Conservation (phyloP, 2,113 vertebrate genomes). For the Cygnus atratus region DNA sequence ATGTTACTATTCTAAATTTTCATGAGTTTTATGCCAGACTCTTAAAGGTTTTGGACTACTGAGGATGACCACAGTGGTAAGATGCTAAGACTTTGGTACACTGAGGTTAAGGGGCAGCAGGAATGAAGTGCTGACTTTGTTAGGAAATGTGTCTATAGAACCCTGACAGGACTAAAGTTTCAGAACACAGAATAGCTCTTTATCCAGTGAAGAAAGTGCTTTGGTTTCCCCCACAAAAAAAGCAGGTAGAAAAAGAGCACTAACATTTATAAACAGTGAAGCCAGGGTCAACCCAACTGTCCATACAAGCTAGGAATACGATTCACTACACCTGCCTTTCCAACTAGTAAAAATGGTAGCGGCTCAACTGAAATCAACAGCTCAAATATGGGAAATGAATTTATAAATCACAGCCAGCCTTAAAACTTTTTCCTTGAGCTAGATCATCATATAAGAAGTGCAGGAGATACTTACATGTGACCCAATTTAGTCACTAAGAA, state of each 20-base stretch:
- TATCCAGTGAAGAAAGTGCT: not conserved
- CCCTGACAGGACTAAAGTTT: not conserved
- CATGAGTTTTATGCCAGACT: not conserved
- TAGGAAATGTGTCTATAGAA: not conserved
- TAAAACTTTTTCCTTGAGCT: not conserved
- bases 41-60: not conserved
- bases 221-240: not conserved
- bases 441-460: not conserved
- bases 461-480: not conserved
- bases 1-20: not conserved
- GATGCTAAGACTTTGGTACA: not conserved
- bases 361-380: not conserved
- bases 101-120: not conserved
- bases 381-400: not conserved
- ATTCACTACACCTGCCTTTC: fast-evolving
- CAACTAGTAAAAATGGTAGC: fast-evolving
- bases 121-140: not conserved
- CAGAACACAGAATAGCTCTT: not conserved
- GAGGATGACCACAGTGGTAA: not conserved
- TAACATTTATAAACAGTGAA: not conserved
- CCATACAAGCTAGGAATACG: not conserved
- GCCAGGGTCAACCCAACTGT: not conserved
- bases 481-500: not conserved
- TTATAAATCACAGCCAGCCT: not conserved
- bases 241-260: not conserved